These are phyloP conservation scores for Drosophila multiciliata DNA, from an alignment of 2,888 invertebrate species.

Conservation along the genomic window DNA sequence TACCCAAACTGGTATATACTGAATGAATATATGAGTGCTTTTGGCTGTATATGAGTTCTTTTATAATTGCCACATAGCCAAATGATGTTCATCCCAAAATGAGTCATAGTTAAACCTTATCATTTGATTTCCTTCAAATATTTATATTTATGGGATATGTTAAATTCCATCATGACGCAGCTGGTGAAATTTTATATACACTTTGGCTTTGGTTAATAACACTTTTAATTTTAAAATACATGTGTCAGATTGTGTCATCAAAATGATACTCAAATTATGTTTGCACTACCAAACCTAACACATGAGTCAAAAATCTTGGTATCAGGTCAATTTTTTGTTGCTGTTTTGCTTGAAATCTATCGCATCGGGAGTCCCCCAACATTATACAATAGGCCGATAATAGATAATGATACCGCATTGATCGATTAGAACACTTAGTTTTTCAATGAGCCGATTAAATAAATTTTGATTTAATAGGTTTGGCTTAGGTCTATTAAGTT, in stretches of 20 bases:
- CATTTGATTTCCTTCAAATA: neutral
- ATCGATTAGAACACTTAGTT: slow-evolving; percentile 3
- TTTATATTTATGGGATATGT: neutral
- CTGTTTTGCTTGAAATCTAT: slow-evolving; percentile 1
- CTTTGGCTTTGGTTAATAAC: no score
- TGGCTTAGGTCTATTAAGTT: neutral
- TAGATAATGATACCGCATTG: neutral
- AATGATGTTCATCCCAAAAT: slow-evolving; percentile 11
- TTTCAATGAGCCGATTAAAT: neutral
- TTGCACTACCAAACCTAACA: neutral
- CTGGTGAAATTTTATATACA: slow-evolving; percentile 19
- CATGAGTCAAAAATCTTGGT: slow-evolving; percentile 39
- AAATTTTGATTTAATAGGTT: neutral
- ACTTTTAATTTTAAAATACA: neutral
- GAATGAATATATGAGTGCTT: slow-evolving; percentile 8
- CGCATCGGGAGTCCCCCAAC: slow-evolving; percentile 60
- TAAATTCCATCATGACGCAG: neutral
- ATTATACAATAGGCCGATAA: slow-evolving; percentile 12
- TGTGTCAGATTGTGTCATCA: neutral
- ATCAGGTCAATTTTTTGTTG: neutral
- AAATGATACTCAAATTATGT: neutral
- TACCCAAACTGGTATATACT: slow-evolving; percentile 20
- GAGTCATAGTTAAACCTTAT: slow-evolving; percentile 30
- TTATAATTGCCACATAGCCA: slow-evolving; percentile 4
- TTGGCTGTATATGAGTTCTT: slow-evolving; percentile 14